Percentiles rank a stretch among this genome's conserved stretches.
Conservation (phyloP, 2,113 vertebrate genomes). For the Acrocephalus arundinaceus region DNA sequence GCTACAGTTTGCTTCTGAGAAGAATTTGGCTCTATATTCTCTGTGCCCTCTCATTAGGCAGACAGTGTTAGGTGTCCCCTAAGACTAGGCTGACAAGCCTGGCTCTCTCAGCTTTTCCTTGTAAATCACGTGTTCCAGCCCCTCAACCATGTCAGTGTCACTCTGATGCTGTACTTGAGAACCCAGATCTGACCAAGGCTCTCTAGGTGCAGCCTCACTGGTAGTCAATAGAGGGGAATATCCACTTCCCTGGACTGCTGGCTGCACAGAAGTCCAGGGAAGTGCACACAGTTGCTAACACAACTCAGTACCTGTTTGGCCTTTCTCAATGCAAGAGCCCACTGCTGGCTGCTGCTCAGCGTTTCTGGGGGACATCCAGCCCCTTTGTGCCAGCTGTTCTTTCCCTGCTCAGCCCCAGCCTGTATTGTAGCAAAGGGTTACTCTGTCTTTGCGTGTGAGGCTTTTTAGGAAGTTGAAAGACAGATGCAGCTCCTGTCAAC, state of each 20-base stretch:
- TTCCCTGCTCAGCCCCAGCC: neutral
- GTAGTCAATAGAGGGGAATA: neutral
- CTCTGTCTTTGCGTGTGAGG: neutral
- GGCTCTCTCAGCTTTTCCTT: neutral
- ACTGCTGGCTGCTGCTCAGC: neutral
- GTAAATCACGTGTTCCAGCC: fast-evolving
- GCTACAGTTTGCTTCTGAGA: neutral
- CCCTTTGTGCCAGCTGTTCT: neutral
- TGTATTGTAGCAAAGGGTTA: neutral
- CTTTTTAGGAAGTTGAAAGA: neutral
- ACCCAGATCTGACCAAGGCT: neutral
- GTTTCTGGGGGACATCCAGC: neutral
- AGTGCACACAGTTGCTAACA: neutral
- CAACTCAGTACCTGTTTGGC: neutral
- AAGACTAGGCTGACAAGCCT: neutral
- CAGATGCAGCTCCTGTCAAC: neutral
- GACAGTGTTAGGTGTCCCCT: neutral
- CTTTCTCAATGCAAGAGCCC: neutral
- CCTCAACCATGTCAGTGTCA: neutral
- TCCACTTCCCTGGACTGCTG: neutral
- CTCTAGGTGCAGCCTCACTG: neutral
- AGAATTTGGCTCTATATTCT: neutral
- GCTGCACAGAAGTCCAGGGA: neutral
- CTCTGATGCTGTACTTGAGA: neutral
- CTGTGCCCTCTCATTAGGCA: neutral